Evolutionary conservation across 2,113 vertebrate genomes (phyloP).

Genomic region (Hippocampus zosterae): DNA sequence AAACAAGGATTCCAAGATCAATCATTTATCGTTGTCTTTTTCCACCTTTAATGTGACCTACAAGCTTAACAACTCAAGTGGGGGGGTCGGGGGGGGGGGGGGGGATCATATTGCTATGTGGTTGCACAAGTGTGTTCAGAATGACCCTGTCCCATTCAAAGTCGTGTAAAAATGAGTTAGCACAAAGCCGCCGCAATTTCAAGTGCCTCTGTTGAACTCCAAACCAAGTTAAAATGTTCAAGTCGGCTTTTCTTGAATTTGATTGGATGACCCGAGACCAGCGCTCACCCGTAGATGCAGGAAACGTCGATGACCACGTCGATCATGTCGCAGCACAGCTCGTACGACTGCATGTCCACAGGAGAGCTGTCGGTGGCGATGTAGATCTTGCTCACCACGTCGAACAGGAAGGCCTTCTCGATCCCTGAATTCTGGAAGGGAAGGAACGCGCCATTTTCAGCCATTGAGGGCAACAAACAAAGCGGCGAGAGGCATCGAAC

Average conservation of each 20-base stretch:
- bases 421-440: conserved; percentile 93
- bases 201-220: no score
- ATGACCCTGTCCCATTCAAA: no score
- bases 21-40: no score
- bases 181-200: no score
- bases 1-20: no score
- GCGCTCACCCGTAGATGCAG: conserved; percentile 96
- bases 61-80: no score
- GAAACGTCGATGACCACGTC: conserved; percentile 99
- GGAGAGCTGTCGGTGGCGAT: conserved; percentile 98
- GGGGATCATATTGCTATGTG: no score
- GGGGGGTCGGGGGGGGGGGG: no score
- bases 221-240: no score
- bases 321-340: conserved; percentile 99
- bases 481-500: background rate
- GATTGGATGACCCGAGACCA: background rate
- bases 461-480: accelerated
- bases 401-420: conserved; percentile 98
- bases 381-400: conserved; percentile 99
- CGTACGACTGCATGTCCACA: conserved; percentile 99
- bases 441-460: background rate
- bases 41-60: no score
- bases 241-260: background rate
- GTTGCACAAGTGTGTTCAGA: no score
- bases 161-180: no score